phyloP scores from a whole-genome alignment of 2,888 invertebrate species.

The Drosophila borealis region DNA sequence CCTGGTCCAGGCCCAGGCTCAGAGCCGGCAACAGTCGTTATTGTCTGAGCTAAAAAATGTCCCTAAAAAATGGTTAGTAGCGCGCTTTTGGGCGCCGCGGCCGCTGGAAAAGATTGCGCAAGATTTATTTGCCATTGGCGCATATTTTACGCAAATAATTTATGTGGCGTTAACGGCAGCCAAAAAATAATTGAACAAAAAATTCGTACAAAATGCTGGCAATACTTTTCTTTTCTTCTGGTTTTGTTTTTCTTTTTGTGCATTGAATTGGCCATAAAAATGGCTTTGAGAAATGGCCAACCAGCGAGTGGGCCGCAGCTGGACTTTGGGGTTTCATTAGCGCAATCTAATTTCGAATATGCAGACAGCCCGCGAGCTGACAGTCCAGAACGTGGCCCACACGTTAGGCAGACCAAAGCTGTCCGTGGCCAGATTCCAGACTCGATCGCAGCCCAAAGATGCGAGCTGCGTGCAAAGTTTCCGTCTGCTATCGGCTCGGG shows the following conservation, averaged over 20 bases:
- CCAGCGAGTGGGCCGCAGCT: constrained; percentile 34
- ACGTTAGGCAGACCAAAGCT: constrained; percentile 1
- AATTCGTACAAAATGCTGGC: constrained; percentile 44
- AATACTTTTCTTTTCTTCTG: constrained; percentile 3
- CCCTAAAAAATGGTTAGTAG: constrained; percentile 40
- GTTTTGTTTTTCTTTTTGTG: constrained; percentile 19
- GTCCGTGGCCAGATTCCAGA: not conserved
- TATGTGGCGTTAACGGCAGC: constrained; percentile 70
- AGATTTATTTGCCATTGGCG: constrained; percentile 81
- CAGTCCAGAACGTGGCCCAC: constrained; percentile 36
- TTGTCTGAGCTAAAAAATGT: not conserved
- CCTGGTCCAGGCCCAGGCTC: constrained; percentile 10
- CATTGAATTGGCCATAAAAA: constrained; percentile 74
- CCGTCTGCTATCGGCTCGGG: constrained; percentile 24
- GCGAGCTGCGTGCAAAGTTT: constrained; percentile 5
- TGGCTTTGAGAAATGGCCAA: constrained; percentile 72
- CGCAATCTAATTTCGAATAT: constrained; percentile 64
- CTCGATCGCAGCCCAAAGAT: constrained; percentile 5
- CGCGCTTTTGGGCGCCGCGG: constrained; percentile 52
- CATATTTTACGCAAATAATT: constrained; percentile 83
- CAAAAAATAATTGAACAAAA: constrained; percentile 75
- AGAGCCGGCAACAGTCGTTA: constrained; percentile 9
- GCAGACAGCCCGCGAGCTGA: constrained; percentile 22
- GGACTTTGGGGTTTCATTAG: constrained; percentile 63
- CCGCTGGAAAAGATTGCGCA: constrained; percentile 74